Conservation (phyloP, 2,888 invertebrate species). For the Leptothorax acervorum region DNA sequence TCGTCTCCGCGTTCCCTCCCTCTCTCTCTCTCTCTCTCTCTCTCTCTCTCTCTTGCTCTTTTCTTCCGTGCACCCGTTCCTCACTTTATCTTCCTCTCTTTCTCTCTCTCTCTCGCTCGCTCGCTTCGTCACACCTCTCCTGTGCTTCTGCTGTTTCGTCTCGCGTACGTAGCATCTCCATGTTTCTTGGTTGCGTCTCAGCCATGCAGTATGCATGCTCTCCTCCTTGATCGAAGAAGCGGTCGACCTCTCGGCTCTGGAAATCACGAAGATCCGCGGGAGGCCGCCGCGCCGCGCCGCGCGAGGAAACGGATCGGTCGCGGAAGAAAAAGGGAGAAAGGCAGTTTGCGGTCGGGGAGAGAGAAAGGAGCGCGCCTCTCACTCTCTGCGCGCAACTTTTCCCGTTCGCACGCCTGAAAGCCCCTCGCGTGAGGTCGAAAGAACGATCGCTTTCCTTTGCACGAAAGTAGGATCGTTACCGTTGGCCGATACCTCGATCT, state of each 20-base stretch:
- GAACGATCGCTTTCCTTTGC: constrained; percentile 55
- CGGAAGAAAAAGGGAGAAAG: constrained; percentile 28
- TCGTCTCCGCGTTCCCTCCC: constrained; percentile 64
- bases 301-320: constrained; percentile 36
- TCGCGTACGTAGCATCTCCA: constrained; percentile 27
- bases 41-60: constrained; percentile 35
- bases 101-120: constrained; percentile 9
- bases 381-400: constrained; percentile 58
- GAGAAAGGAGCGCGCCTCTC: constrained; percentile 51
- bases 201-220: constrained; percentile 31
- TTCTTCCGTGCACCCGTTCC: constrained; percentile 3
- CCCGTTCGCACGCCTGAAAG: constrained; percentile 56
- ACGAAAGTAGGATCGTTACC: constrained; percentile 56
- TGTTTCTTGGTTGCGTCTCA: constrained; percentile 25
- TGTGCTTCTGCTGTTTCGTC: constrained; percentile 3
- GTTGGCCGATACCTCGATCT: not conserved
- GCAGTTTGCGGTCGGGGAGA: not conserved
- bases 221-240: constrained; percentile 29
- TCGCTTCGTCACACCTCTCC: constrained; percentile 31
- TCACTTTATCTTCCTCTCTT: constrained; percentile 7
- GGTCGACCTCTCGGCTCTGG: constrained; percentile 15
- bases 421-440: constrained; percentile 38
- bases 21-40: constrained; percentile 29
- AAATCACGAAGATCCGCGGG: constrained; percentile 48
- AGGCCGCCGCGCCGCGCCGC: not conserved